Base-by-base conservation (phyloP, 2,888 invertebrate species). In the Xestobium rufovillosum region DNA sequence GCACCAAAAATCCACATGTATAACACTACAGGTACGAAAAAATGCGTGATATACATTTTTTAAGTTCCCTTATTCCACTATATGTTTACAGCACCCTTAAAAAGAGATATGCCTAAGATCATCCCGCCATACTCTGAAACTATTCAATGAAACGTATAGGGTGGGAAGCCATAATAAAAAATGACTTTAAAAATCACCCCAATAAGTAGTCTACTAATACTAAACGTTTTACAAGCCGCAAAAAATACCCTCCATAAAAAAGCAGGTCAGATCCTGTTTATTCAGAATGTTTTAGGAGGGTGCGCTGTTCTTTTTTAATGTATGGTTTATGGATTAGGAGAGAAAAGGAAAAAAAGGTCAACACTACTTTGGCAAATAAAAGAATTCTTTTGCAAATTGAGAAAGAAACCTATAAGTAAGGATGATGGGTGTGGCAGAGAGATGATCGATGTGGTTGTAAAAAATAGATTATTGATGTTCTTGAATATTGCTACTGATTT, bases 221-320 rank as follows among this genome's bases (percentile, higher is more conserved):
- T 59, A 57, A 57, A 55, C 55, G 56, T 48, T 57, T 59, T 56
- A 59, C 59, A 60, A 54, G 51, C 60, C 60, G 51, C 60, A 59
- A 59, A 61, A 60, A 61, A 59, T 46, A 38, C 40, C 44, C 51
- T 43, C 42, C 48, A 48, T 52, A 52, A 57, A 55, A 49, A 56
- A 58, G 44, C 45, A 41, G 51, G 49, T 47, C 43, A 38, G 34
- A 34, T 41, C 39, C 28, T 26, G n/a, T n/a, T n/a, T n/a, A n/a
- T n/a, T n/a, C n/a, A n/a, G n/a, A n/a, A n/a, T n/a, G n/a, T n/a
- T n/a, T n/a, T n/a, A n/a, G n/a, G 23, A n/a, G 23, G 23, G n/a
- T n/a, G 23, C n/a, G 23, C n/a, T 19, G 6, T n/a, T 19, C 23
- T 19, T n/a, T n/a, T n/a, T n/a, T n/a, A n/a, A n/a, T n/a, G n/a